phyloP scores from a whole-genome alignment of 2,888 invertebrate genomes.

The Pherbina coryleti region DNA sequence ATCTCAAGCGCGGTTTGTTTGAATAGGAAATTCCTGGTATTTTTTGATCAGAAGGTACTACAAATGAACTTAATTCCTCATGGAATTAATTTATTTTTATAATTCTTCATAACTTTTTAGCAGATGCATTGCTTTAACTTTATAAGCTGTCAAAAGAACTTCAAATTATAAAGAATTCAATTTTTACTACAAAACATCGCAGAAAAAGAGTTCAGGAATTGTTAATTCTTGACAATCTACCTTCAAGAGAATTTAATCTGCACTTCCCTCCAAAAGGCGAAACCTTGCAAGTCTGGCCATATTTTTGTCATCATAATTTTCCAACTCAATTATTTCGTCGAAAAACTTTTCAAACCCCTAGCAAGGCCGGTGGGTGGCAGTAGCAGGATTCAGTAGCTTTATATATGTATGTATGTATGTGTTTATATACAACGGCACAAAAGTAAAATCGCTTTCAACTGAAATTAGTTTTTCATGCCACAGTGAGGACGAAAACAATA shows the following conservation, averaged over 20 bases:
- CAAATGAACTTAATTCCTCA: too few species aligned
- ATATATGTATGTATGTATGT: too few species aligned
- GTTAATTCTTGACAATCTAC: background rate
- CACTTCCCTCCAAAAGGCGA: background rate
- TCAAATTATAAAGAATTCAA: background rate
- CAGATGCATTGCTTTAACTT: too few species aligned
- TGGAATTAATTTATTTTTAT: too few species aligned
- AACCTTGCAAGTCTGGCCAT: conserved; percentile 4
- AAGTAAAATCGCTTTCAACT: conserved; percentile 15
- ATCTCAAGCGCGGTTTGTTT: too few species aligned
- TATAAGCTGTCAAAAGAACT: background rate
- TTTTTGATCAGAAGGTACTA: too few species aligned
- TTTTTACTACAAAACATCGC: background rate
- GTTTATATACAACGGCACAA: background rate
- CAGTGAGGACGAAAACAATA: background rate
- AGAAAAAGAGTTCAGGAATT: too few species aligned
- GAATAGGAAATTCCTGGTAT: too few species aligned
- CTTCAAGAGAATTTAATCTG: background rate
- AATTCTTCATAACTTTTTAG: too few species aligned
- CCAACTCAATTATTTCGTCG: conserved; percentile 27
- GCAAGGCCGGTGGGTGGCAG: background rate
- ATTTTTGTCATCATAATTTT: conserved; percentile 29
- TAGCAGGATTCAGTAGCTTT: too few species aligned
- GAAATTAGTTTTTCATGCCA: conserved; percentile 30
- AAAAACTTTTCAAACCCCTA: conserved; percentile 1